phyloP scores from a whole-genome alignment of 1,140 invertebrate species.

The Pantala flavescens region DNA sequence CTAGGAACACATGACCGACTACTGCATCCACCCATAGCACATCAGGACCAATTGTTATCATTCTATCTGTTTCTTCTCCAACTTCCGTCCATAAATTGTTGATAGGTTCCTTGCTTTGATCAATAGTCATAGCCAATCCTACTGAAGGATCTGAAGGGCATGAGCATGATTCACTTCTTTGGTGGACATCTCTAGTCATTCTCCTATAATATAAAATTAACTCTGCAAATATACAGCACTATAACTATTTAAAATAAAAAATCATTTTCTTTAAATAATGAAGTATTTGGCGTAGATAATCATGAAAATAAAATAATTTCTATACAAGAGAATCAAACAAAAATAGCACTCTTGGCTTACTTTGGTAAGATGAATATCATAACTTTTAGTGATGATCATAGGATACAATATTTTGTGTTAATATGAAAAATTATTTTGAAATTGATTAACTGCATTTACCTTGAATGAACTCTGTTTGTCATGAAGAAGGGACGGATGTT shows the following conservation, averaged over 20 bases:
- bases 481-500: conserved; percentile 47
- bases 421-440: no score
- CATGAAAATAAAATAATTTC: no score
- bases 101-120: conserved; percentile 39
- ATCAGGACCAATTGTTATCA: not conserved
- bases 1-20: conserved; percentile 45
- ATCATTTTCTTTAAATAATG: no score
- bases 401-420: no score
- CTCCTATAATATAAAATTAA: not conserved
- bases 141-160: conserved; percentile 48
- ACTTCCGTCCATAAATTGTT: not conserved
- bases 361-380: no score
- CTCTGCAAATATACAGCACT: no score
- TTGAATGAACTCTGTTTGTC: not conserved
- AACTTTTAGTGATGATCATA: no score
- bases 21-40: conserved; percentile 47
- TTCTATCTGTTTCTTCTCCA: not conserved
- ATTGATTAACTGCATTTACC: not conserved
- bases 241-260: no score
- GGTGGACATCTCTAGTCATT: not conserved
- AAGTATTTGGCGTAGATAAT: no score
- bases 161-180: conserved; percentile 33
- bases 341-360: no score
- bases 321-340: no score
- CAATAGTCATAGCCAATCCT: conserved; percentile 49